phyloP scores from a whole-genome alignment of 2,113 vertebrate genomes.

The Odobenus rosmarus region DNA sequence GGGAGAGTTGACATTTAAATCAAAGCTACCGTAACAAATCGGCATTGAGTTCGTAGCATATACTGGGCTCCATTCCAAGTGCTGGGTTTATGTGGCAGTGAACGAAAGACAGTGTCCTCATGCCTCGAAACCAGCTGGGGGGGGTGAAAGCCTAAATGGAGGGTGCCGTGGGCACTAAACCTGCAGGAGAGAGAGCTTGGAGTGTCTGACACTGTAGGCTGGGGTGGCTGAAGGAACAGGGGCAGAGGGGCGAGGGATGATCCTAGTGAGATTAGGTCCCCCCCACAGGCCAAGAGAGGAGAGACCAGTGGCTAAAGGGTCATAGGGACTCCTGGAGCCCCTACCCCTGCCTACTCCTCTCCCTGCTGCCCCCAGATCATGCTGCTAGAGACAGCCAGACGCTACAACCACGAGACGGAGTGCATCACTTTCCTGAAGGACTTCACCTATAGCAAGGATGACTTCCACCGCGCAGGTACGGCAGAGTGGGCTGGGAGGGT shows the following conservation, averaged over 20 bases:
- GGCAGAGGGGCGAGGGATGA: too few species aligned
- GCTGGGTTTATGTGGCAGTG: rapidly evolving
- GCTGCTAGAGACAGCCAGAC: conserved; percentile 85
- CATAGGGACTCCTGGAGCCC: too few species aligned
- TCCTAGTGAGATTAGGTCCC: rapidly evolving
- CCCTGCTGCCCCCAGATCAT: conserved; percentile 79
- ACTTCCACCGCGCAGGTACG: conserved; percentile 85
- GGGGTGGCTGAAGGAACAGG: neutral
- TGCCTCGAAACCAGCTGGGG: rapidly evolving
- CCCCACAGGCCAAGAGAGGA: neutral
- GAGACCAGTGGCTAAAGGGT: neutral
- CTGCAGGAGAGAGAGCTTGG: too few species aligned
- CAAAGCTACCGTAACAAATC: neutral
- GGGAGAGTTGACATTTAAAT: neutral
- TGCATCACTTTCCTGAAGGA: conserved; percentile 88
- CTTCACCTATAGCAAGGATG: conserved; percentile 87
- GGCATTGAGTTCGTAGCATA: neutral
- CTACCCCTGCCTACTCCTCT: neutral
- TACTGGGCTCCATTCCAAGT: neutral
- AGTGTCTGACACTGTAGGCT: rapidly evolving
- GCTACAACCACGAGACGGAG: conserved; percentile 85
- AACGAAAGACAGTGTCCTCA: neutral
- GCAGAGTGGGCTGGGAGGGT: rapidly evolving
- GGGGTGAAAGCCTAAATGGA: neutral
- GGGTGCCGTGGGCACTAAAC: rapidly evolving